A percentile compares a stretch with the other conserved stretches of the same genome.
Conservation (phyloP, 2,113 vertebrate genomes). For the Zosterops pallidus region DNA sequence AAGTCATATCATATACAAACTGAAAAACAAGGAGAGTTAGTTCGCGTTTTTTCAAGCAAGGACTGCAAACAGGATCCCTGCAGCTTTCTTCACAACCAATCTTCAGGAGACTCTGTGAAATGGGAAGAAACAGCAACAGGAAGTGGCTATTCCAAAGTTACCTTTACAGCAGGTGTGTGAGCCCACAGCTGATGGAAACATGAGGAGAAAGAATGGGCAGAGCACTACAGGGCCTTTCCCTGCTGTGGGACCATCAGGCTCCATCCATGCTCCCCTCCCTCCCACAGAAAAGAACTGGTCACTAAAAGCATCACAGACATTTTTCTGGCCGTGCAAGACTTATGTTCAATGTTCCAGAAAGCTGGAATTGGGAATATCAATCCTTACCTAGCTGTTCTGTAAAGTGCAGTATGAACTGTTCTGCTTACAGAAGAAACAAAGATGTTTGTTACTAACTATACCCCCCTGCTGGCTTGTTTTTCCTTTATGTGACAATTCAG, state of each 20-base stretch:
- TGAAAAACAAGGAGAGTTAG: conserved; percentile 58
- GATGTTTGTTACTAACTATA: not conserved
- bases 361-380: not conserved
- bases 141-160: not conserved
- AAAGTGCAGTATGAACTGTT: not conserved
- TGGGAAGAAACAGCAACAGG: conserved; percentile 23
- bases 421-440: not conserved
- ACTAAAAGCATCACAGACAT: not conserved
- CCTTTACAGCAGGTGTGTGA: not conserved
- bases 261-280: not conserved
- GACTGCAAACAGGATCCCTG: conserved; percentile 52
- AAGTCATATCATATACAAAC: conserved; percentile 78
- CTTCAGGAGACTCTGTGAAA: not conserved
- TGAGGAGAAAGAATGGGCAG: not conserved
- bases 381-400: not conserved
- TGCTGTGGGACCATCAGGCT: not conserved
- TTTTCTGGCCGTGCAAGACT: not conserved
- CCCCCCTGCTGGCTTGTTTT: not conserved
- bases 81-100: conserved; percentile 57
- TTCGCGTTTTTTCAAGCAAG: conserved; percentile 50
- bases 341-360: not conserved
- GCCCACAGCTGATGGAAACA: not conserved
- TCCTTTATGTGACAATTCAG: not conserved
- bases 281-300: not conserved
- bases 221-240: not conserved